Evolutionary conservation across 2,797 vertebrate species (phyloP), one percentile per base, ranked within the genome.

Genomic region (Channa striata): DNA sequence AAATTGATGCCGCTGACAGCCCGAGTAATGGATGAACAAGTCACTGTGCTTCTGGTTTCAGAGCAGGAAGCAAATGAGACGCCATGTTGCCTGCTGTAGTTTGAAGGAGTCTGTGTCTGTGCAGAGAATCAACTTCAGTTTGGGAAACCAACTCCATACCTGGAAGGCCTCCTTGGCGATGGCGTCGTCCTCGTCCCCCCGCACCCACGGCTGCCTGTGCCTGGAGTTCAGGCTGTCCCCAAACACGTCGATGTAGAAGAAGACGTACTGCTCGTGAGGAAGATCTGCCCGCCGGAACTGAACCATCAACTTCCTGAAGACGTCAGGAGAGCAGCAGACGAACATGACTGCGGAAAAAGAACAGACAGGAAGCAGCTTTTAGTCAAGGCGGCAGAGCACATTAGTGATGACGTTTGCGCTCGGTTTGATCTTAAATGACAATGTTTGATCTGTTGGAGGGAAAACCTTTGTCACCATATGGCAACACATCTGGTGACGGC

Each of bases 221-320:
- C 83, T 75, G 0, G 92, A 91, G 33, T 84, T 86, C 50, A 98
- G 91, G 51, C 96, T 97, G 33, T 82, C 88, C 1, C 95, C 97
- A 1, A 96, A 96, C n/a, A 96, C 87, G 69, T 99, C 97, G n/a
- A 99, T 94, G 90, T 96, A 97, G 88, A 98, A 94, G 82, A 99
- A 98, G 71, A 93, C 95, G 11, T 92, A 99, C 17, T 99, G 93
- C 8, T 95, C 91, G 0, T 86, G 86, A 8, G 94, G 93, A 12
- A 98, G 87, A 5, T 94, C 92, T 0, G 93, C 91, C 0, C 46
- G 88, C 16, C 82, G 72, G 8, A 96, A 97, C 42, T 95, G 81
- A 11, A 98, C 89, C 95, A 99, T 95, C 76, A 99, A 43, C 74
- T 91, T 92, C 57, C 96, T 91, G 91, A 99, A 96, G 68, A 93